Conservation (phyloP, 2,888 invertebrate genomes). For the Bombyx huttoni region DNA sequence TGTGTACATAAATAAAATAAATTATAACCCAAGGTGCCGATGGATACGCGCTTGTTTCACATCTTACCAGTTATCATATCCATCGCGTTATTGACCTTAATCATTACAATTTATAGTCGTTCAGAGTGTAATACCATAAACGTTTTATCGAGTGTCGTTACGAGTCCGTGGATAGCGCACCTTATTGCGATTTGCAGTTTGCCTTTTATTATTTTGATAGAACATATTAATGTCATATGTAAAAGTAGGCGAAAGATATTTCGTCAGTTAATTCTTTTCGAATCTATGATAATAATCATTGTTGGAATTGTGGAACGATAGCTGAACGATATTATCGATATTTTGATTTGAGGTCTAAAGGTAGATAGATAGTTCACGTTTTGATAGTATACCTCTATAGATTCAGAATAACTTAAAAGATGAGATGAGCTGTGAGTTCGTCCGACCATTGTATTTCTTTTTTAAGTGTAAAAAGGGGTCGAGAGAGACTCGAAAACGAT, state of each 20-base stretch:
- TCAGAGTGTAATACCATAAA: constrained; percentile 55
- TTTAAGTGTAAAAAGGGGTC: too few species aligned
- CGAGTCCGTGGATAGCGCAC: constrained; percentile 40
- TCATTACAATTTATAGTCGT: constrained; percentile 63
- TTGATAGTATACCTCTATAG: too few species aligned
- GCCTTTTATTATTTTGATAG: constrained; percentile 20
- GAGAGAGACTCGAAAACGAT: too few species aligned
- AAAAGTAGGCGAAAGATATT: constrained; percentile 16
- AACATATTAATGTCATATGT: constrained; percentile 25
- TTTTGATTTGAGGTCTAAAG: too few species aligned
- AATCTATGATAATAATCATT: too few species aligned
- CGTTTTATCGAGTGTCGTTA: constrained; percentile 60
- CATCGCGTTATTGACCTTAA: constrained; percentile 65
- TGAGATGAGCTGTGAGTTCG: too few species aligned
- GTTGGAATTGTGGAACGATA: too few species aligned
- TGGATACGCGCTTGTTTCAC: neutral
- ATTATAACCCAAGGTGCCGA: neutral
- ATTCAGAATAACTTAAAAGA: too few species aligned
- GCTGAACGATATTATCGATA: too few species aligned
- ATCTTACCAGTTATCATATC: constrained; percentile 42
- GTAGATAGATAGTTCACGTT: too few species aligned
- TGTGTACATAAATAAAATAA: too few species aligned
- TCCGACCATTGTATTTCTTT: too few species aligned
- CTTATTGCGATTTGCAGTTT: constrained; percentile 31
- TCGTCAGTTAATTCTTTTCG: neutral